phyloP scores from a whole-genome alignment of 2,113 vertebrate genomes.

The Stictonetta naevosa region DNA sequence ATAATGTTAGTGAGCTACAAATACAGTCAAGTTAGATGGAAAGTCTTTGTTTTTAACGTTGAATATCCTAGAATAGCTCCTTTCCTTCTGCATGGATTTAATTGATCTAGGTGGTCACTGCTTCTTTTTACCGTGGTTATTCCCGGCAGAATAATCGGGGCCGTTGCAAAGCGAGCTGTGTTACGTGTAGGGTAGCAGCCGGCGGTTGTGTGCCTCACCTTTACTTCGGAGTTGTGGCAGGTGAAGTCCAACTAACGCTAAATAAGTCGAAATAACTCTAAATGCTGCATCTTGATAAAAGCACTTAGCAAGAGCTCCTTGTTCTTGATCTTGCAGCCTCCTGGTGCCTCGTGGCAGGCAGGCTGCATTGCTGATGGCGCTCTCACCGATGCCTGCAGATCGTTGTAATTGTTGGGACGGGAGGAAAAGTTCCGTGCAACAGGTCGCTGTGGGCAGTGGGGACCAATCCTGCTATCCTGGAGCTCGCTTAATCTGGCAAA shows the following conservation, averaged over 20 bases:
- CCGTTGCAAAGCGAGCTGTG: not conserved
- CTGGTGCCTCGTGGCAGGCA: not conserved
- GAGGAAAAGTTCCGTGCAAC: not conserved
- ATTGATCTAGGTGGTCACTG: rapidly evolving
- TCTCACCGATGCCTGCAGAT: not conserved
- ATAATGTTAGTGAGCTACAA: not conserved
- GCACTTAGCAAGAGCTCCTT: not conserved
- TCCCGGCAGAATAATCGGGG: not conserved
- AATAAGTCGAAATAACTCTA: not conserved
- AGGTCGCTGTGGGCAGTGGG: not conserved
- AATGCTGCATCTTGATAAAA: not conserved
- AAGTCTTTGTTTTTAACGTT: not conserved
- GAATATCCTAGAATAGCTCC: not conserved
- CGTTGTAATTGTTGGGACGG: not conserved
- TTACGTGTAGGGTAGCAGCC: not conserved
- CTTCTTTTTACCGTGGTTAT: not conserved
- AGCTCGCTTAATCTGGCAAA: not conserved
- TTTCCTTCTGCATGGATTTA: not conserved
- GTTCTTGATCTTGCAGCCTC: not conserved
- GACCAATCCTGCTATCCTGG: not conserved
- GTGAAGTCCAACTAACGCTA: not conserved
- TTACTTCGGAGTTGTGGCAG: not conserved
- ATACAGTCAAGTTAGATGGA: not conserved
- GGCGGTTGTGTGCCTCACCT: not conserved
- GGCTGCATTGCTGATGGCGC: not conserved